A percentile compares a stretch with the other conserved stretches of the same genome.
These are phyloP conservation scores for Lapara coniferarum DNA, from an alignment of 2,888 invertebrate genomes.

Conservation along the genomic window DNA sequence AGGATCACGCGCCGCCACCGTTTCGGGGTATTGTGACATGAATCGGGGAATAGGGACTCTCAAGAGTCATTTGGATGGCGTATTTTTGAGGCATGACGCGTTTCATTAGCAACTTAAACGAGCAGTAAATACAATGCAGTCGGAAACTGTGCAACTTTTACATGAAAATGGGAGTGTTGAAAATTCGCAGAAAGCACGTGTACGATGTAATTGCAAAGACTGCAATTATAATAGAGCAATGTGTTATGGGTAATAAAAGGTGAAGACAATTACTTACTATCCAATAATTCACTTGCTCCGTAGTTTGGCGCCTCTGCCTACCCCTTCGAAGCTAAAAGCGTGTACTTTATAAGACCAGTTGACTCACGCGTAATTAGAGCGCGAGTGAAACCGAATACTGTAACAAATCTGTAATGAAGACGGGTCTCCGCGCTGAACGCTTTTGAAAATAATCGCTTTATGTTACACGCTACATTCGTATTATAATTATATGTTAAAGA, in stretches of 20 bases:
- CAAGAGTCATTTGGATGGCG: not conserved
- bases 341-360: too few relatives aligned
- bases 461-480: slow-evolving; percentile 18
- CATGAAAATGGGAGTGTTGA: too few relatives aligned
- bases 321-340: too few relatives aligned
- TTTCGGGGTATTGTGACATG: not conserved
- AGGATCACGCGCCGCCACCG: slow-evolving; percentile 4
- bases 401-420: slow-evolving; percentile 18
- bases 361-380: not conserved
- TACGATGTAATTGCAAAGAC: too few relatives aligned
- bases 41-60: not conserved
- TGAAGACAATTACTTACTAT: not conserved
- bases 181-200: too few relatives aligned
- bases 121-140: too few relatives aligned
- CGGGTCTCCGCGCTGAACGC: slow-evolving; percentile 3
- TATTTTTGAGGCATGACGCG: not conserved
- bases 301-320: too few relatives aligned
- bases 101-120: not conserved
- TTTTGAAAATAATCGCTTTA: slow-evolving; percentile 23
- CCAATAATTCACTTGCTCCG: not conserved
- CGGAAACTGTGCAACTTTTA: too few relatives aligned
- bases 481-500: not conserved
- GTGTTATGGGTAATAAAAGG: too few relatives aligned
- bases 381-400: not conserved
- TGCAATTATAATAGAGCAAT: too few relatives aligned